Evolutionary conservation across 2,888 invertebrate genomes (phyloP).

Genomic region (Calliscelio sp.): DNA sequence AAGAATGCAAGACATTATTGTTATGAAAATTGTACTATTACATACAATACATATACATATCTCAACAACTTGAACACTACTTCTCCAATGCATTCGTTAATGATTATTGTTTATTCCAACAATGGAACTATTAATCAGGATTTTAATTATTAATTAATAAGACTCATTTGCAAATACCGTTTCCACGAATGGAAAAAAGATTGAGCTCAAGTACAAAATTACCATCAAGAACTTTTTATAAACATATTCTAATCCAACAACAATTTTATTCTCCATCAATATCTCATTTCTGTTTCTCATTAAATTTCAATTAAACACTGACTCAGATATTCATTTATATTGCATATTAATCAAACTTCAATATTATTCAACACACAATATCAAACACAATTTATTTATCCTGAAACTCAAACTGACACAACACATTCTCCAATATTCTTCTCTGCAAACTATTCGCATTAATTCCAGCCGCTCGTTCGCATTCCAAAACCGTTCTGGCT

Average conservation of each 20-base stretch:
- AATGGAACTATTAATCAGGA: constrained; percentile 69
- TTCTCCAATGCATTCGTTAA: no score
- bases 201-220: constrained; percentile 28
- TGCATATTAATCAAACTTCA: no score
- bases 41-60: no score
- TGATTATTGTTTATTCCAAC: not conserved
- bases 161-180: not conserved
- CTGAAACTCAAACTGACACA: no score
- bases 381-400: not conserved
- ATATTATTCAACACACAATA: no score
- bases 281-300: not conserved
- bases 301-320: not conserved
- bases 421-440: not conserved
- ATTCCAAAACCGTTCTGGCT: constrained; percentile 14
- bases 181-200: constrained; percentile 10
- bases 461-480: constrained; percentile 8
- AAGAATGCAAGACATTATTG: no score
- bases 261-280: not conserved
- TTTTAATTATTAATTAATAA: not conserved
- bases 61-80: no score
- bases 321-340: no score
- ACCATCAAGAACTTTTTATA: constrained; percentile 11
- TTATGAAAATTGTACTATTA: no score
- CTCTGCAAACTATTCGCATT: not conserved
- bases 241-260: not conserved